Evolutionary conservation across 2,113 vertebrate species (phyloP).

Genomic region (Panurus biarmicus): DNA sequence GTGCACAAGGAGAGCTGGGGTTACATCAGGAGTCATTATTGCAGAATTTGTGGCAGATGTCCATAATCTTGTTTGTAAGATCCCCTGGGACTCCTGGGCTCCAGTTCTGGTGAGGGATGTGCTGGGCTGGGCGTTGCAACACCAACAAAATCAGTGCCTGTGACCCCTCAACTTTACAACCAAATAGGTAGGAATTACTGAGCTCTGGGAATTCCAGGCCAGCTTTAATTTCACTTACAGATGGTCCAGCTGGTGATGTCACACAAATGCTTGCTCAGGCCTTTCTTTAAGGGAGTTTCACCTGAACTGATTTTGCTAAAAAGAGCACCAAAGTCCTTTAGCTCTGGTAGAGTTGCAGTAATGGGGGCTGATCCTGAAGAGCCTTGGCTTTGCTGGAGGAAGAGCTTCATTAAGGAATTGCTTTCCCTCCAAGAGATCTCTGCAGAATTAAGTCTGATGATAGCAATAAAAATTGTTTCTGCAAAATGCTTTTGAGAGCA

Average conservation of each 20-base stretch:
- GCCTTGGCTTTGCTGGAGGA: background rate
- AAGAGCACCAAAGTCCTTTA: background rate
- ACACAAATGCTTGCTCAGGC: background rate
- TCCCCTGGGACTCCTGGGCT: background rate
- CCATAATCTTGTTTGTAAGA: background rate
- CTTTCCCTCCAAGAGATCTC: background rate
- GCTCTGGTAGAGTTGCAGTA: background rate
- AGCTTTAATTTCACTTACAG: slow-evolving; percentile 2
- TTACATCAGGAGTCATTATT: background rate
- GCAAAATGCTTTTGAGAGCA: background rate
- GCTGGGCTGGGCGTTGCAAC: background rate
- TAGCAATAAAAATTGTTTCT: slow-evolving; percentile 11
- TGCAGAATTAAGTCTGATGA: background rate
- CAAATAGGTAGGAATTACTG: background rate
- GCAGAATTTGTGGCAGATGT: background rate
- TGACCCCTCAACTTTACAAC: background rate
- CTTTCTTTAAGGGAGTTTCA: background rate
- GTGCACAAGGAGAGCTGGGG: background rate
- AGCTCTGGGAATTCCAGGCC: background rate
- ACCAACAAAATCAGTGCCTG: background rate
- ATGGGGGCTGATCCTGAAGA: background rate
- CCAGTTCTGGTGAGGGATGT: background rate
- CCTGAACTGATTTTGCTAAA: background rate
- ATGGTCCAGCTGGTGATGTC: background rate
- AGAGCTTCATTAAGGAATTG: background rate